Evolutionary conservation across 2,888 invertebrate species (phyloP).

Genomic region (Lomographa bimaculata): DNA sequence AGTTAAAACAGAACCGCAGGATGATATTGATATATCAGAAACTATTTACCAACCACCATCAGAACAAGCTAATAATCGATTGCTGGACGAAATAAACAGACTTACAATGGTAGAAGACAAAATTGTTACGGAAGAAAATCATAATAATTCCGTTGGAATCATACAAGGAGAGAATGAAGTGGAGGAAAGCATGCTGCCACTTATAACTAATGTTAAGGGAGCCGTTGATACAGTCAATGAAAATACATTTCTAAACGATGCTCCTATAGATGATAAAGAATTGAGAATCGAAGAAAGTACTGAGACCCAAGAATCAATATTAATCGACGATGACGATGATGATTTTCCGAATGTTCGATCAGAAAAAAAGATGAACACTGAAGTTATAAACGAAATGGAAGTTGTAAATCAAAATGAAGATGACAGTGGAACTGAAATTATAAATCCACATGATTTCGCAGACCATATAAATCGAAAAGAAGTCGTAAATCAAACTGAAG

Average conservation of each 20-base stretch:
- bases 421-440: too few relatives aligned
- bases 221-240: slow-evolving; percentile 5
- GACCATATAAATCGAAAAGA: too few relatives aligned
- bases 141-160: background rate
- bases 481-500: background rate
- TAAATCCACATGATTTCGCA: too few relatives aligned
- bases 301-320: slow-evolving; percentile 15
- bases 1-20: slow-evolving; percentile 39
- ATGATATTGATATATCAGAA: slow-evolving; percentile 19
- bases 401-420: too few relatives aligned
- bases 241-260: background rate
- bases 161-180: background rate
- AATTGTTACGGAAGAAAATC: slow-evolving; percentile 5
- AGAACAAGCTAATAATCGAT: slow-evolving; percentile 16
- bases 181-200: slow-evolving; percentile 2
- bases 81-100: slow-evolving; percentile 27
- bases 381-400: too few relatives aligned
- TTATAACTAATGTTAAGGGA: slow-evolving; percentile 8
- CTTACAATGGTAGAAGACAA: slow-evolving; percentile 21
- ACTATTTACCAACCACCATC: slow-evolving; percentile 9
- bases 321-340: slow-evolving; percentile 25
- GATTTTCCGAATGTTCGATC: background rate
- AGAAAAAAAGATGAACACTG: background rate
- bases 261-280: too few relatives aligned
- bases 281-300: background rate